These are phyloP conservation scores for Gari tellinella DNA, from an alignment of 2,888 invertebrate genomes.

Conservation along the genomic window DNA sequence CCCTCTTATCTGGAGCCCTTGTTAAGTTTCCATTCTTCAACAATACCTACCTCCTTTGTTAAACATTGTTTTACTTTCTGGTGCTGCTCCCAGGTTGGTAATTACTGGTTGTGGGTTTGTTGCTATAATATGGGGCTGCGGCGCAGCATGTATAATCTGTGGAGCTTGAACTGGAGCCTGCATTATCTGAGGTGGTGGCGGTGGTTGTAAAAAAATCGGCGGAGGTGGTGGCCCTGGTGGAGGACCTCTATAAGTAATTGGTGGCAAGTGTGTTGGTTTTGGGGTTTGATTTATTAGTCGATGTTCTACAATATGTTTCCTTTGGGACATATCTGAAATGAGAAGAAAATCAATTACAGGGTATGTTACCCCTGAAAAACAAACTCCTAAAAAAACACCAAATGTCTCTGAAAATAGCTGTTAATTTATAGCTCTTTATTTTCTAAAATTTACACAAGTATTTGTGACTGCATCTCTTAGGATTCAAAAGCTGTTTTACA, in stretches of 20 bases:
- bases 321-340: conserved; percentile 72
- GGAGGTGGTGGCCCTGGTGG: conserved; percentile 23
- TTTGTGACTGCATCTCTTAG: too few relatives aligned
- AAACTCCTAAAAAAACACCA: too few relatives aligned
- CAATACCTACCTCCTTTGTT: conserved; percentile 77
- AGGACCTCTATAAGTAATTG: conserved; percentile 34
- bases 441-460: too few relatives aligned
- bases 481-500: too few relatives aligned
- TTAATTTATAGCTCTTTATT: too few relatives aligned
- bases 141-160: conserved; percentile 38
- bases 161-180: conserved; percentile 48
- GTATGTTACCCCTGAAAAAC: too few relatives aligned
- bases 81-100: conserved; percentile 53
- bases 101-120: conserved; percentile 50
- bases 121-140: conserved; percentile 62
- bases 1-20: too few relatives aligned
- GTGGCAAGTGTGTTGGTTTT: conserved; percentile 56
- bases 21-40: too few relatives aligned
- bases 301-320: conserved; percentile 77
- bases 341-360: too few relatives aligned
- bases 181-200: conserved; percentile 43
- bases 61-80: conserved; percentile 62
- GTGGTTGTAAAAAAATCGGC: conserved; percentile 27
- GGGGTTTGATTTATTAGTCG: conserved; percentile 50
- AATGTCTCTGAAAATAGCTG: too few relatives aligned